A percentile compares a stretch with the other conserved stretches of the same genome.
phyloP scores from a whole-genome alignment of 2,113 vertebrate species.

The Dissostichus mawsoni region DNA sequence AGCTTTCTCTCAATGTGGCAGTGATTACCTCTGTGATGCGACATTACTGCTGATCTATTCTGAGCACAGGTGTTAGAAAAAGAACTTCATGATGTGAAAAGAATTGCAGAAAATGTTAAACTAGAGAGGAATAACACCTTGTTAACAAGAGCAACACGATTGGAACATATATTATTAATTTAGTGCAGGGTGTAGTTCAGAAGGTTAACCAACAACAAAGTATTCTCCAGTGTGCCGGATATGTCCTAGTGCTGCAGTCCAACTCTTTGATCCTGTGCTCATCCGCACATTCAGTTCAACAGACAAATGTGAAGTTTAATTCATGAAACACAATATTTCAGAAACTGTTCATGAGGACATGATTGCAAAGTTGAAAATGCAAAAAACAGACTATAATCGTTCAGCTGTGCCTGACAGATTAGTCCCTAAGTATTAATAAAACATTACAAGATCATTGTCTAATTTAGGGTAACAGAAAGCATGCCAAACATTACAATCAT shows the following conservation, averaged over 20 bases:
- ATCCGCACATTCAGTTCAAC: conserved; percentile 1
- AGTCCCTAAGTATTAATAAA: neutral
- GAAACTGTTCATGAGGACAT: conserved; percentile 6
- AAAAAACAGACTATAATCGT: neutral
- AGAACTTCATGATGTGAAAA: neutral
- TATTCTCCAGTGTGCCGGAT: neutral
- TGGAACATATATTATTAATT: neutral
- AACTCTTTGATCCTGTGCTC: conserved; percentile 29
- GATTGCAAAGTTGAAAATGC: neutral
- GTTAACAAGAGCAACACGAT: neutral
- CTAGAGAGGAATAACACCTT: neutral
- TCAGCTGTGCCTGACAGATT: conserved; percentile 10
- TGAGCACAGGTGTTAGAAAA: conserved; percentile 24
- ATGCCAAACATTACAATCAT: neutral
- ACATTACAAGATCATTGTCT: neutral
- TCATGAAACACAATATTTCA: conserved; percentile 31
- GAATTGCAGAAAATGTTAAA: neutral
- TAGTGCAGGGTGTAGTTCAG: neutral
- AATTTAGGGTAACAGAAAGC: neutral
- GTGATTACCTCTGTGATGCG: neutral
- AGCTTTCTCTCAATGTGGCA: conserved; percentile 1
- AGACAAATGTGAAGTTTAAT: neutral
- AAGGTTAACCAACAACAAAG: neutral
- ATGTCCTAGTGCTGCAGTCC: conserved; percentile 8
- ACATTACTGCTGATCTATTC: neutral